Evolutionary conservation across 2,113 vertebrate genomes (phyloP).

Genomic region (Spilogale gracilis): DNA sequence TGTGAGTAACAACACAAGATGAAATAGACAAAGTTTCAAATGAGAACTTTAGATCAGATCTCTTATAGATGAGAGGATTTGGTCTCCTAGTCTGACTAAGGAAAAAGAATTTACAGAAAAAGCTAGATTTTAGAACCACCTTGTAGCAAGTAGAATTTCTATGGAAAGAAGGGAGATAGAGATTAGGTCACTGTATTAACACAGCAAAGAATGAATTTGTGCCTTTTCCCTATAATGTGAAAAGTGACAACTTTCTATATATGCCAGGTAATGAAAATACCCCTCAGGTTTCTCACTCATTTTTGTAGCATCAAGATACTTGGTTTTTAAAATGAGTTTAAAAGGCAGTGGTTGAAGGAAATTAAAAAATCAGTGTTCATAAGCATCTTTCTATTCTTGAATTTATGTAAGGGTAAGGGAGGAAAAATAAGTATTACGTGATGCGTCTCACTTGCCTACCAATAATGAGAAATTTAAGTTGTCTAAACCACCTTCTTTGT

Average conservation of each 20-base stretch:
- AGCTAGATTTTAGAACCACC: neutral
- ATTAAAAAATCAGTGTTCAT: neutral
- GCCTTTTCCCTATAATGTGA: neutral
- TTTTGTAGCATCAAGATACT: neutral
- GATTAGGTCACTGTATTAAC: neutral
- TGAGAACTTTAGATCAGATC: neutral
- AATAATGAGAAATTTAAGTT: neutral
- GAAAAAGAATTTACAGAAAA: neutral
- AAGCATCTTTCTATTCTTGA: neutral
- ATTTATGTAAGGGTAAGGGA: neutral
- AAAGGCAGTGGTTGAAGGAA: neutral
- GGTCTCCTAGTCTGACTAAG: neutral
- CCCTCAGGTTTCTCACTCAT: neutral
- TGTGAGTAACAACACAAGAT: neutral
- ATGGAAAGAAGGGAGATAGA: neutral
- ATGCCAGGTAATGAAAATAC: neutral
- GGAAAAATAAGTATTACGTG: neutral
- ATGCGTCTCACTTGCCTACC: neutral
- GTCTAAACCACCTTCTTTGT: neutral
- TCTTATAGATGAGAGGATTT: neutral
- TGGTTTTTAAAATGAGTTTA: neutral
- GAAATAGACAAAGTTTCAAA: neutral
- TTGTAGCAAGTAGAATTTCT: neutral
- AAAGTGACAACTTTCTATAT: neutral
- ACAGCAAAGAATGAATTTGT: neutral